Base-by-base conservation (phyloP, 2,113 vertebrate genomes). In the Malurus cyaneus region DNA sequence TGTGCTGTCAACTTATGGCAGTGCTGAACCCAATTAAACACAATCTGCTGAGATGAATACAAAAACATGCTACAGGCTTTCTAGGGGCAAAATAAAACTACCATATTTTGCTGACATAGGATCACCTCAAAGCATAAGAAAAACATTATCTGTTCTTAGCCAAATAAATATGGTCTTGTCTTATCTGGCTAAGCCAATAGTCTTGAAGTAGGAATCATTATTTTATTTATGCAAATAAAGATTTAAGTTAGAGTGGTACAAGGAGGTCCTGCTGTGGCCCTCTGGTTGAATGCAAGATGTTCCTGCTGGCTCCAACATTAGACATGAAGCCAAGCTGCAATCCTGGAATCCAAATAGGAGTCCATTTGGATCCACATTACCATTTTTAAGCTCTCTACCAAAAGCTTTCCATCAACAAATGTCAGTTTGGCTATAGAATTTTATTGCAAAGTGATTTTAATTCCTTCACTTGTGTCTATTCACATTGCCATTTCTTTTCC, bases 281-380 rank as follows among this genome's bases (percentile, higher is more conserved):
- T 88, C 52, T 60, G 25, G 11, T 7, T 73, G n/a, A 59, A 24
- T 6, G 17, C 26, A 12, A 26, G 49, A n/a, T 2, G 1, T 21
- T 13, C 7, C 64, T 36, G 3, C 13, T 9, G 5, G 11, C 18
- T 83, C 26, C 9, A 5, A 2, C 0, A 1, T 52, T 31, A 50
- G 16, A 56, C 0, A 1, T 10, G 47, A 72, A 73, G 59, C 10
- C n/a, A 78, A 73, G 25, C 4, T 78, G 19, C 21, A 66, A 8
- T 7, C 17, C 11, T 47, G 53, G 44, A 28, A 60, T 46, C 23
- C 39, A 78, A 66, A 61, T 39, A 8, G 1, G 4, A 80, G n/a
- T 86, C 8, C 11, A 6, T 19, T 81, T 76, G 61, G 26, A 89
- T 60, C 20, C 53, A 76, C 24, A 25, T 69, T 10, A 19, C 25